Base-by-base conservation (phyloP, 92 coral and sea anemone genomes). In the Chrysogorgia sp. region DNA sequence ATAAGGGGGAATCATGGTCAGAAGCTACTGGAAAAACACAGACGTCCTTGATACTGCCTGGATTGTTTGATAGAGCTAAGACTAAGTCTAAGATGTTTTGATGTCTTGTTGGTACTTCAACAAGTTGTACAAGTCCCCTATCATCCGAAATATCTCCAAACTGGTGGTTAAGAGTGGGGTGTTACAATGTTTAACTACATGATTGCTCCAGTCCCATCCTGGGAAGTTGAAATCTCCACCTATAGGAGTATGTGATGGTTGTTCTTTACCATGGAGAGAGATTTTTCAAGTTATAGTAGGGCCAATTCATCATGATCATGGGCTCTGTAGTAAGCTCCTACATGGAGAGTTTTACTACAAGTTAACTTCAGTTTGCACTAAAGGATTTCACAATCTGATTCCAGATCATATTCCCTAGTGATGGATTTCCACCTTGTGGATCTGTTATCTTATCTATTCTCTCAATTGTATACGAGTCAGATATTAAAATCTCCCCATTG, bases 141-240 rank as follows among this genome's bases (percentile, higher is more conserved):
- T 88, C 87, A 14, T 86, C 85, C 12, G n/a, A n/a, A 0, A 88
- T 28, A 55, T 85, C 92, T 47, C 90, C 88, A 78, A 86, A 89
- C n/a, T 77, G 81, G 83, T 67, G 76, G 35, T 86, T 83, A 3
- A 89, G 71, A 3, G 67, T 20, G 25, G 80, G 82, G 57, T 77
- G 47, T 75, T 23, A 72, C 88, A 88, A 3, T 75, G 40, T 48
- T 75, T 84, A 6, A 84, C 66, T 53, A 61, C 75, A 48, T 88
- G 66, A 7, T 75, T 37, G 58, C 66, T 35, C 92, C 86, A 84
- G 65, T 84, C 92, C 92, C 92, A 88, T 0, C 88, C 88, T 10
- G 82, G 92, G 69, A 88, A 71, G 26, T 85, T 88, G 74, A 88
- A 88, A 55, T 88, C 89, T 0, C 84, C 92, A 23, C 81, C n/a